These are phyloP conservation scores for Neoaliturus tenellus DNA, from an alignment of 2,888 invertebrate genomes.

Conservation along the genomic window DNA sequence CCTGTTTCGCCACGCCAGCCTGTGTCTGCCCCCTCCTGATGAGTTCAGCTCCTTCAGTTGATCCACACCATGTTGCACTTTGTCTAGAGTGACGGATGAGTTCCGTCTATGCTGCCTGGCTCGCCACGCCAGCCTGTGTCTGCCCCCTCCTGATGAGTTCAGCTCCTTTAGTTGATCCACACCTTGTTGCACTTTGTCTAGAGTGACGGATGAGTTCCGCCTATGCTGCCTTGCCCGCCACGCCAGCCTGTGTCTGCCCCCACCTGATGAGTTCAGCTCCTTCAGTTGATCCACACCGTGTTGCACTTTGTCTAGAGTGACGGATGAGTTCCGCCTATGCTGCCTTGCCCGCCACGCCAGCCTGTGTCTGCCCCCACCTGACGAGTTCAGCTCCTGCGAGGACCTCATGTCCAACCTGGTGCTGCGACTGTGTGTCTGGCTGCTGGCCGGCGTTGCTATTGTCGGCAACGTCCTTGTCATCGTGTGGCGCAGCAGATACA, in stretches of 20 bases:
- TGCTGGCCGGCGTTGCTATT: constrained; percentile 70
- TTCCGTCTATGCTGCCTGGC: constrained; percentile 69
- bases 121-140: constrained; percentile 65
- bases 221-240: not conserved
- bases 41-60: too few species aligned
- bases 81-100: constrained; percentile 68
- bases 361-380: constrained; percentile 70
- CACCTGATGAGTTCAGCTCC: too few species aligned
- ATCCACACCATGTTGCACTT: too few species aligned
- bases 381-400: constrained; percentile 72
- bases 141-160: constrained; percentile 71
- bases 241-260: not conserved
- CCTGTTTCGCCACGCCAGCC: too few species aligned
- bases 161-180: too few species aligned
- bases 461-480: constrained; percentile 71
- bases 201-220: not conserved
- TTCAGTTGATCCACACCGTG: too few species aligned
- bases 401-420: constrained; percentile 72
- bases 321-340: constrained; percentile 70
- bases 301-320: too few species aligned
- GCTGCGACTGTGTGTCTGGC: constrained; percentile 71
- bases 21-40: too few species aligned
- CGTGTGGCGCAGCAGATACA: constrained; percentile 70
- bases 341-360: constrained; percentile 66
- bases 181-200: not conserved